Percentiles rank a stretch among this genome's conserved stretches.
phyloP scores from a whole-genome alignment of 2,888 invertebrate species.

The Penaeus monodon region DNA sequence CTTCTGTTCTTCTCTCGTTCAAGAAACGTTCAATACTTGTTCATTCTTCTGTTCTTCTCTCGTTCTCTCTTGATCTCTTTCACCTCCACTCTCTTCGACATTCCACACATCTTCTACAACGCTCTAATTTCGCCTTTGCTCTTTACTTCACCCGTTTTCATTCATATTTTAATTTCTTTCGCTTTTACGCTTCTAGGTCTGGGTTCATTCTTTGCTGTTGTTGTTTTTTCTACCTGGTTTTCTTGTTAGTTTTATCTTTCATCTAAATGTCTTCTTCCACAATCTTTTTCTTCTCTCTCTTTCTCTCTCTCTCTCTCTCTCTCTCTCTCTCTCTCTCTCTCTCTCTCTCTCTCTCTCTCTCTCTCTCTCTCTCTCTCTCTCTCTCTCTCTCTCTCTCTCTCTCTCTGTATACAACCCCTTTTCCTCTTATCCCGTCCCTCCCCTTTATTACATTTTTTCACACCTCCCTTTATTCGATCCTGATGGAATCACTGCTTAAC shows the following conservation, averaged over 20 bases:
- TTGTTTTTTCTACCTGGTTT: too few relatives aligned
- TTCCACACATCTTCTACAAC: too few relatives aligned
- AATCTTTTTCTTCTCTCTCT: not conserved
- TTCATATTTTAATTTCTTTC: not conserved
- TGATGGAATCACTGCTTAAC: not conserved
- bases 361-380: not conserved
- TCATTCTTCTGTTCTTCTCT: not conserved
- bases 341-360: not conserved
- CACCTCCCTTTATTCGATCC: not conserved
- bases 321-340: not conserved
- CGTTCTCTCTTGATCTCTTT: not conserved
- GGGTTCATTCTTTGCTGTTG: not conserved
- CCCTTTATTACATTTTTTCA: too few relatives aligned
- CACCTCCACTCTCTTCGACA: not conserved
- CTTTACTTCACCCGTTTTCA: not conserved
- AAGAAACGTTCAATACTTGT: too few relatives aligned
- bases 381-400: constrained; percentile 4
- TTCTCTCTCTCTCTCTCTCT: not conserved
- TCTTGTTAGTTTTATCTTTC: too few relatives aligned
- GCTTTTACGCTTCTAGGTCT: not conserved
- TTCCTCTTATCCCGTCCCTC: not conserved
- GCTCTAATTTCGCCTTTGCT: not conserved
- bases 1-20: not conserved
- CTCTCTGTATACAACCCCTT: too few relatives aligned
- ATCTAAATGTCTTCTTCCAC: too few relatives aligned